Evolutionary conservation across 1,140 invertebrate species (phyloP), one percentile per base, ranked within the genome.

Genomic region (Drosophila ironensis): DNA sequence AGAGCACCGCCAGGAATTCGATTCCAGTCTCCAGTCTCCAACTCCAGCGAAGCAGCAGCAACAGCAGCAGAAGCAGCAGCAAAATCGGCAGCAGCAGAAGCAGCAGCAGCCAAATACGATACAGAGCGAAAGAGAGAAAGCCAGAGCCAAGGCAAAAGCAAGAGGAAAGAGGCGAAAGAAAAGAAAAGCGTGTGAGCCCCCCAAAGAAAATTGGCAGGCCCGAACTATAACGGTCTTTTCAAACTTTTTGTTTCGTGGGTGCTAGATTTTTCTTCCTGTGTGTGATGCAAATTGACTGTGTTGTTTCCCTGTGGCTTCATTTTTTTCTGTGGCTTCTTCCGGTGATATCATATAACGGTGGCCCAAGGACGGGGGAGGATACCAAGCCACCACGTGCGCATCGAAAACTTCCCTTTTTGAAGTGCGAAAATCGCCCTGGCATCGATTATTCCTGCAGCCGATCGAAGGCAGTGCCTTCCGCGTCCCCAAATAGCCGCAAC

Each of bases 281-380:
- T 61, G 28, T 71, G 51, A 47, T 52, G 35, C 28, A 41, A 33
- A 17, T 24, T 30, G 44, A 50, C 16, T 61, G 33, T 46, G 44
- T 64, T 27, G 27, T 46, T 9, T 4, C 22, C 33, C 1, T n/a
- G n/a, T n/a, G n/a, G n/a, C n/a, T n/a, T n/a, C 2, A 0, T 41
- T 40, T 59, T 72, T 59, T 72, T 73, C 54, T 84, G 80, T 86
- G 73, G 78, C 80, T 84, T 84, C 74, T 38, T 70, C 53, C 50
- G 69, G 72, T 84, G 78, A 78, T 84, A 84, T 84, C 78, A 86
- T 78, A 78, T 82, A 84, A 57, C 37, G 37, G 25, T 27, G 12
- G 17, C 41, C 42, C 46, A 30, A 30, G 3, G 28, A 9, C n/a
- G 28, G n/a, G n/a, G 4, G 28, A 30, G 28, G 1, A 4, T 30